Base-by-base conservation (phyloP, 2,888 invertebrate species). In the Lasioglossum leucozonium region DNA sequence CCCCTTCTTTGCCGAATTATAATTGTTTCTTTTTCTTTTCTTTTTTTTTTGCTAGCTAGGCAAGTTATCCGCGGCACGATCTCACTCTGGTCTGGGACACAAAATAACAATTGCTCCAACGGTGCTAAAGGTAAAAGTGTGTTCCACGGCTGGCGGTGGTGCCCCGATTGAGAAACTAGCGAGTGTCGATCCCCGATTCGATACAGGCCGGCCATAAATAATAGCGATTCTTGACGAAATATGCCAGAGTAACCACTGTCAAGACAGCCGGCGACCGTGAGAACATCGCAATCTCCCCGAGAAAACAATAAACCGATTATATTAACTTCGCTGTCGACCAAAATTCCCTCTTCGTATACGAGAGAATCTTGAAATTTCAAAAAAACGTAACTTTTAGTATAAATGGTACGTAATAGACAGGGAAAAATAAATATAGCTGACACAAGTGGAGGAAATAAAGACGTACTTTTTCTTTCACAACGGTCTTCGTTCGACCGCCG, bases 141-240 rank as follows among this genome's bases (percentile, higher is more conserved):
- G 37, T 37, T 37, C 26, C 67, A 10, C 34, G 67, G 8, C 67
- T 22, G 69, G n/a, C 37, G 13, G n/a, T n/a, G 18, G 40, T 22
- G 30, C 3, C 73, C 55, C 71, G 77, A 84, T 88, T 81, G 74
- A 67, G 75, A 84, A 88, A 84, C 69, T 55, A 67, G 58, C 26
- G 30, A 76, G 76, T 79, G 72, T 82, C 86, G 86, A 88, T 75
- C 86, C 80, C 26, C 47, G 78, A 80, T 85, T 88, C 55, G 79
- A 86, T 77, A 78, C 80, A 44, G 82, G 55, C 11, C 80, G 81
- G 72, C 86, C 76, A 88, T 89, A 90, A 90, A 92, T 88, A 88
- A 92, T 86, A 73, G 84, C 86, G 72, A 91, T 85, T 84, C 82
- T 89, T 89, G 83, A 87, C 82, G 84, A 91, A 91, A 90, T 85